These are phyloP conservation scores for Amorpha juglandis DNA, from an alignment of 2,888 invertebrate species.

Conservation along the genomic window DNA sequence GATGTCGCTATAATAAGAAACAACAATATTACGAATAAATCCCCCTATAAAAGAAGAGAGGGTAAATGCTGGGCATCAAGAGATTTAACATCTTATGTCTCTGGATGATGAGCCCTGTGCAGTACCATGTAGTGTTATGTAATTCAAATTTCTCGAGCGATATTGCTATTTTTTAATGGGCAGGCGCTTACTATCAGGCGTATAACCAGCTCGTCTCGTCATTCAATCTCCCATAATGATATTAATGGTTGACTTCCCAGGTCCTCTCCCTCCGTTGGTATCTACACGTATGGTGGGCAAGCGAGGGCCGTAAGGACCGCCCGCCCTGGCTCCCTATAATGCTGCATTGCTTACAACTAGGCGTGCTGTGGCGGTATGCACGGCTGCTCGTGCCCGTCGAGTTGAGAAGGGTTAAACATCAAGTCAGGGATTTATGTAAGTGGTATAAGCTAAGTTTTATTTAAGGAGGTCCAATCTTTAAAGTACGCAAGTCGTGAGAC, in stretches of 20 bases:
- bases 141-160: too few relatives aligned
- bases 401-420: constrained; percentile 91
- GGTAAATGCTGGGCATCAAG: too few relatives aligned
- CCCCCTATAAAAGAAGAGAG: too few relatives aligned
- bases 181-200: too few relatives aligned
- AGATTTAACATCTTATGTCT: too few relatives aligned
- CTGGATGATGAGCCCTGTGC: too few relatives aligned
- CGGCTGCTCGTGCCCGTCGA: constrained; percentile 93
- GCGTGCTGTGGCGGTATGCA: constrained; percentile 92
- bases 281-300: constrained; percentile 80
- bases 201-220: too few relatives aligned
- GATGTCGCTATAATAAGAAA: not conserved
- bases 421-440: constrained; percentile 88
- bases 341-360: constrained; percentile 88
- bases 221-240: not conserved
- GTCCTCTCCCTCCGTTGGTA: constrained; percentile 91
- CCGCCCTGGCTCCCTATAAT: constrained; percentile 82
- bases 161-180: too few relatives aligned
- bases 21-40: too few relatives aligned
- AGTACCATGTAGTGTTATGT: too few relatives aligned
- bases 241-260: constrained; percentile 49
- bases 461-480: too few relatives aligned
- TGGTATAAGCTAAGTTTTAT: not conserved
- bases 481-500: too few relatives aligned
- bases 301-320: constrained; percentile 70